Conservation (phyloP, 2,888 invertebrate genomes). For the Lasioglossum vierecki region DNA sequence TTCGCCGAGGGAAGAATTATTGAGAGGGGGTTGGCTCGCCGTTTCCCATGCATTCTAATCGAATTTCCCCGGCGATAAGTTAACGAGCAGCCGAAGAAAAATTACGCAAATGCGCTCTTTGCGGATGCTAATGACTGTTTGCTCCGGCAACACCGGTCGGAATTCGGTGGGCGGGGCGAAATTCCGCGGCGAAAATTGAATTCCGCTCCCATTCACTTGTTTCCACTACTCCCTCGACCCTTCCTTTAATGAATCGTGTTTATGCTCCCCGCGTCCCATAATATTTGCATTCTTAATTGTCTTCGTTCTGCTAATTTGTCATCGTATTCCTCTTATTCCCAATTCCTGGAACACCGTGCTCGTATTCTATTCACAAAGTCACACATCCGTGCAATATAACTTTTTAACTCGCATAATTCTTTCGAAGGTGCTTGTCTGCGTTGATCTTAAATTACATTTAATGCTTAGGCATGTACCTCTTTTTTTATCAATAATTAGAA, state of each 20-base stretch:
- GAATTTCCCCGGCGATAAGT: slow-evolving; percentile 46
- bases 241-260: background rate
- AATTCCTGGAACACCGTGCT: background rate
- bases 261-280: background rate
- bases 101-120: slow-evolving; percentile 72
- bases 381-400: background rate
- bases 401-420: background rate
- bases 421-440: background rate
- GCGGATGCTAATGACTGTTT: slow-evolving; percentile 74
- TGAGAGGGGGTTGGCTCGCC: background rate
- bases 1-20: background rate
- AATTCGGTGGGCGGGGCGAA: slow-evolving; percentile 18
- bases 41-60: slow-evolving; percentile 47
- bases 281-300: slow-evolving; percentile 4
- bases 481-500: no score
- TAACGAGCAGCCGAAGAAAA: slow-evolving; percentile 63
- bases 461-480: no score
- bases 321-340: background rate
- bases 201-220: slow-evolving; percentile 23
- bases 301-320: background rate
- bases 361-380: background rate
- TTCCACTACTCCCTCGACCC: background rate
- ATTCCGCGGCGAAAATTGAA: slow-evolving; percentile 35
- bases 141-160: slow-evolving; percentile 52
- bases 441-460: no score